Base-by-base conservation (phyloP, 1,140 invertebrate species). In the Trichogramma pretiosum region DNA sequence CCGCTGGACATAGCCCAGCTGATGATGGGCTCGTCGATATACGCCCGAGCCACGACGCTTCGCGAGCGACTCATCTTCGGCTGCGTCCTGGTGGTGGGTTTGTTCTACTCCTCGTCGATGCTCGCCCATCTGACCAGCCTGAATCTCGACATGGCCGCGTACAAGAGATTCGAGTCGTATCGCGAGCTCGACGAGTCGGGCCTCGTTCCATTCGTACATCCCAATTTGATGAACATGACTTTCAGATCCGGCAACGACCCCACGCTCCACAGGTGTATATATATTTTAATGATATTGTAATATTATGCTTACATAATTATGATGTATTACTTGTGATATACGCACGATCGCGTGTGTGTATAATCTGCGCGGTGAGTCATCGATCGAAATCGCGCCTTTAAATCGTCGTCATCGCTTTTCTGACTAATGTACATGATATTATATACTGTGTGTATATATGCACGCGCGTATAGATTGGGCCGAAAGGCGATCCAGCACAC, bases 141-240 rank as follows among this genome's bases (percentile, higher is more conserved):
- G 5, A 41, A 35, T n/a, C 3, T 48, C 3, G 30, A 34, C 18
- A 14, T 11, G 4, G 11, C 17, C 8, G 5, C 10, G 2, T 40
- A 19, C 21, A 18, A 18, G n/a, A 2, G 9, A 1, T 41, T 48
- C 13, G 5, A 14, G 3, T 32, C 4, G 2, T 35, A 24, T 5
- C 16, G 24, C 4, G 38, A 48, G 3, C 14, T 48, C 5, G 23
- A 40, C 3, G 13, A 24, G 0, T 40, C 46, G 1, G 46, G 30
- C 8, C 28, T 48, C 3, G 39, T 35, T 17, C 46, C 46, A 8
- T 16, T 48, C 1, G 7, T 48, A n/a, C 46, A 48, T 19, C 46
- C 46, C 5, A 48, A 48, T 24, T 9, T 48, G n/a, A 40, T n/a
- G 11, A 48, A 41, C n/a, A 21, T 41, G 10, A 48, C 46, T 4